Conservation (phyloP, 2,113 vertebrate genomes). For the Platichthys flesus region DNA sequence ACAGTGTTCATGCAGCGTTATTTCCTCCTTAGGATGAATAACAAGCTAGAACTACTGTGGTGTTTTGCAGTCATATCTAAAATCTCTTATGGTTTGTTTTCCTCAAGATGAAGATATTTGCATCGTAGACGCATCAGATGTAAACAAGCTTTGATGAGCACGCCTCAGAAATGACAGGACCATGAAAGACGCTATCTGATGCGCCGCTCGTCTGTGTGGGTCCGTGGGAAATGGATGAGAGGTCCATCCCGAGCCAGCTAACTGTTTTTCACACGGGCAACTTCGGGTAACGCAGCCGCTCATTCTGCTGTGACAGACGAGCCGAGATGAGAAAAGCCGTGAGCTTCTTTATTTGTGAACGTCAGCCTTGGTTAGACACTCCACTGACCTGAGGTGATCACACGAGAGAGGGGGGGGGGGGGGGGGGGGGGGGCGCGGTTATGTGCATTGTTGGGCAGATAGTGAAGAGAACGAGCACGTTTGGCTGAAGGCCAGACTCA, state of each 20-base stretch:
- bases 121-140: not conserved
- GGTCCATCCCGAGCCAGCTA: not conserved
- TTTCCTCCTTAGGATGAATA: too few relatives aligned
- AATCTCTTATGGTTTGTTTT: not conserved
- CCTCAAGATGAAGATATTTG: not conserved
- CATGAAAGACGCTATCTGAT: not conserved
- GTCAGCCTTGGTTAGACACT: conserved; percentile 38
- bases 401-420: conserved; percentile 10
- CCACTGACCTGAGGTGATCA: conserved; percentile 55
- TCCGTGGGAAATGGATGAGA: not conserved
- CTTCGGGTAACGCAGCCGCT: not conserved
- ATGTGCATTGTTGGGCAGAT: conserved; percentile 14
- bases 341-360: conserved; percentile 32
- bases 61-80: too few relatives aligned
- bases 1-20: too few relatives aligned
- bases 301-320: conserved; percentile 1
- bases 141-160: not conserved
- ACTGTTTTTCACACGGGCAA: conserved; percentile 1
- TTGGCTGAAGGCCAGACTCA: conserved; percentile 37
- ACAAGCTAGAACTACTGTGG: too few relatives aligned
- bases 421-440: not conserved
- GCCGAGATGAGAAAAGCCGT: conserved; percentile 15
- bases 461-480: conserved; percentile 5
- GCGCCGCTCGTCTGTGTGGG: not conserved
- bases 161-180: conserved; percentile 5